A percentile compares a stretch with the other conserved stretches of the same genome.
Conservation (phyloP, 2,797 vertebrate genomes). For the Pseudopleuronectes americanus region DNA sequence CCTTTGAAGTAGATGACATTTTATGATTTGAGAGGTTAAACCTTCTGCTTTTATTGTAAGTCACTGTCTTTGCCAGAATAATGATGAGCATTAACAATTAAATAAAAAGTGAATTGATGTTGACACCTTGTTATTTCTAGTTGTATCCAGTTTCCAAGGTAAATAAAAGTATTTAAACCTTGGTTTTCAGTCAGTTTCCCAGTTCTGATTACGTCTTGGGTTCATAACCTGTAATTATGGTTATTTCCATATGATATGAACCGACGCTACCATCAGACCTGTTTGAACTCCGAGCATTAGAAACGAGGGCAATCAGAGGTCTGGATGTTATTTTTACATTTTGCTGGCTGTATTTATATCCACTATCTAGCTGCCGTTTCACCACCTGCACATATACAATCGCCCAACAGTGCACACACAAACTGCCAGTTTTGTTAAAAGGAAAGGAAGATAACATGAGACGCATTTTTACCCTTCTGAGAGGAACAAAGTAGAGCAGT, state of each 20-base stretch:
- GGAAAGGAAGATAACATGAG: conserved; percentile 3
- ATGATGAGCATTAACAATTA: too few relatives aligned
- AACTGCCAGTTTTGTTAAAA: neutral
- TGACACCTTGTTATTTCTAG: too few relatives aligned
- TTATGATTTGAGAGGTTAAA: too few relatives aligned
- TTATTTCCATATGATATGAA: neutral
- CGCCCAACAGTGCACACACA: neutral
- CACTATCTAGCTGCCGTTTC: neutral
- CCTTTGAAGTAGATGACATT: too few relatives aligned
- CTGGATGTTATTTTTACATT: neutral
- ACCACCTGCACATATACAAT: neutral
- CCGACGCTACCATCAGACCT: neutral
- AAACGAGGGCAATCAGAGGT: neutral
- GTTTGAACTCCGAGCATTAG: neutral
- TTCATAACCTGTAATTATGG: neutral
- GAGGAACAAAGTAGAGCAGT: conserved; percentile 29
- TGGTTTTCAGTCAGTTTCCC: neutral
- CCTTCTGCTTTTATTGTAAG: too few relatives aligned
- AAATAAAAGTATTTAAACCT: too few relatives aligned
- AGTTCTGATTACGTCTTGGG: neutral
- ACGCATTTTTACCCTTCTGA: conserved; percentile 18
- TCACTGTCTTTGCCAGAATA: too few relatives aligned
- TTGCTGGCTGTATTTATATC: neutral
- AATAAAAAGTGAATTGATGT: too few relatives aligned
- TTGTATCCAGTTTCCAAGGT: too few relatives aligned